Conservation (phyloP, 2,797 vertebrate species). For the Coregonus sp. region DNA sequence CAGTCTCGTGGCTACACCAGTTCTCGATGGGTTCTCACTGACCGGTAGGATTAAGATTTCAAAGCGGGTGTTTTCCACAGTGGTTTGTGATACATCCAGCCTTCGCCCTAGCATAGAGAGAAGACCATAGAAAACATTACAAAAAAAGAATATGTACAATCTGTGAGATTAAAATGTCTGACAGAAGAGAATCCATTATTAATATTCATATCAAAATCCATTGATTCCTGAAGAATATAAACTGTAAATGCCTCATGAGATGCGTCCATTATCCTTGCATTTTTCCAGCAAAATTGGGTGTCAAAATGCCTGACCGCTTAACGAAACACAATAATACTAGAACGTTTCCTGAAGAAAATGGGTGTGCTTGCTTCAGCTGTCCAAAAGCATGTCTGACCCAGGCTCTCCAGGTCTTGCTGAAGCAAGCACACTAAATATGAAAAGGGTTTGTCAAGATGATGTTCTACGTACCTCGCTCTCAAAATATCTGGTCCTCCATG, state of each 20-base stretch:
- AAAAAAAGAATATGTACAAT: neutral
- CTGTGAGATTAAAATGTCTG: neutral
- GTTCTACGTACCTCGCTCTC: conserved; percentile 82
- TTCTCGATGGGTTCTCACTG: conserved; percentile 24
- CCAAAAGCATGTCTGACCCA: too few species aligned
- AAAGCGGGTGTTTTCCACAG: conserved; percentile 59
- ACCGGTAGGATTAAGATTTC: conserved; percentile 61
- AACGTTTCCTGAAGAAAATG: too few species aligned
- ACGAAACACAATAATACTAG: too few species aligned
- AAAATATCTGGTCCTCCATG: conserved; percentile 93
- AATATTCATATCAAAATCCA: neutral
- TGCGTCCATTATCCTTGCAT: too few species aligned
- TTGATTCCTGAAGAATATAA: too few species aligned
- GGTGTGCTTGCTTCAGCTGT: too few species aligned
- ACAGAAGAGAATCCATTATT: neutral
- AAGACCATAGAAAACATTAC: conserved; percentile 7
- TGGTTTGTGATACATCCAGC: conserved; percentile 70
- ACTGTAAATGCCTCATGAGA: too few species aligned
- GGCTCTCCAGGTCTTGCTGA: too few species aligned
- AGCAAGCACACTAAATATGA: too few species aligned
- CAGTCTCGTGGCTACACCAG: conserved; percentile 39
- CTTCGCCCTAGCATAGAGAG: conserved; percentile 82
- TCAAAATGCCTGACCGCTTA: too few species aligned
- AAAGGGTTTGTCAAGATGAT: conserved; percentile 10
- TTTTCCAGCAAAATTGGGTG: too few species aligned